These are phyloP conservation scores for Pelodytes ibericus DNA, from an alignment of 2,797 vertebrate species.

Conservation along the genomic window DNA sequence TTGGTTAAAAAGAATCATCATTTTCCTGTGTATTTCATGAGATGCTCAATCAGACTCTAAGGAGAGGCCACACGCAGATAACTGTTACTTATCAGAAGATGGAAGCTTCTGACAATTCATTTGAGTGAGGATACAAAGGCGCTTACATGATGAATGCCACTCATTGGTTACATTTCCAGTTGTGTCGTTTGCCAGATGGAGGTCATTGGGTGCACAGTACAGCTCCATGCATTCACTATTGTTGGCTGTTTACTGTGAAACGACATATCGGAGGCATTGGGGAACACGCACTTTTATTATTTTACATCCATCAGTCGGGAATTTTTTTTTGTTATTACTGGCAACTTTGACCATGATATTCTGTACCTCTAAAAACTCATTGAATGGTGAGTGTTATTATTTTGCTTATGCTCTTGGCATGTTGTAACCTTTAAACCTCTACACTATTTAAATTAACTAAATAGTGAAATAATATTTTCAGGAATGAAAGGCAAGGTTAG, in stretches of 20 bases:
- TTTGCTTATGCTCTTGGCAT: too few species aligned
- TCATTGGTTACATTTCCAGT: conserved; percentile 5
- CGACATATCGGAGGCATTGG: conserved; percentile 1
- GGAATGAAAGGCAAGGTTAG: too few species aligned
- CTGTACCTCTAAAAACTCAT: conserved; percentile 3
- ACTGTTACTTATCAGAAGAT: background rate
- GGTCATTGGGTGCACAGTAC: conserved; percentile 31
- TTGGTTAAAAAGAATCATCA: too few species aligned
- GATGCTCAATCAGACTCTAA: background rate
- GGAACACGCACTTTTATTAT: background rate
- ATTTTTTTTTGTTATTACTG: background rate
- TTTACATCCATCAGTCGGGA: background rate
- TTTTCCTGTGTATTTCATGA: too few species aligned
- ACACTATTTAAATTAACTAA: too few species aligned
- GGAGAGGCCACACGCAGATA: background rate
- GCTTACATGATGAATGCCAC: background rate
- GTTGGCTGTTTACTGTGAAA: conserved; percentile 18
- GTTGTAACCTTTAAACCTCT: too few species aligned
- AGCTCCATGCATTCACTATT: conserved; percentile 29
- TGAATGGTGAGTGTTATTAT: conserved; percentile 28
- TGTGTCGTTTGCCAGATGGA: background rate
- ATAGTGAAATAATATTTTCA: too few species aligned
- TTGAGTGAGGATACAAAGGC: background rate
- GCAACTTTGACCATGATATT: conserved; percentile 28
- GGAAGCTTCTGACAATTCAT: background rate